Base-by-base conservation (phyloP, 2,113 vertebrate genomes). In the Pionites leucogaster region DNA sequence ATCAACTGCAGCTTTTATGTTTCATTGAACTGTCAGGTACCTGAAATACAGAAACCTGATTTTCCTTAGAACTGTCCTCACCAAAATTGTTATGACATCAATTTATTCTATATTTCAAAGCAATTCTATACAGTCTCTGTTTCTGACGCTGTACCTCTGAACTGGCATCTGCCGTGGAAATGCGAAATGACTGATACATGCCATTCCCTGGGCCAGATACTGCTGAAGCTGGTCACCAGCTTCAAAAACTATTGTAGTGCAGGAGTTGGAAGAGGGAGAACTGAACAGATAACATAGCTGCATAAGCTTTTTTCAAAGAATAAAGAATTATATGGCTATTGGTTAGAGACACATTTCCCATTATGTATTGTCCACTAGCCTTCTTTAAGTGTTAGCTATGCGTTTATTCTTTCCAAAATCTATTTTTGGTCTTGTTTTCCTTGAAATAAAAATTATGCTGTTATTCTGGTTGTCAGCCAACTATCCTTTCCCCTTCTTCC, bases 381-480 rank as follows among this genome's bases (percentile, higher is more conserved):
- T 75, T 70, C 68, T 88, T 70, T 68, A 81, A 95, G 41, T 49
- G 31, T 90, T 88, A 90, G 46, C 37, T 67, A 33, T 86, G 60
- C 8, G 15, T 90, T 86, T 94, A 70, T 86, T 83, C 46, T 90
- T 95, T 90, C 72, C 53, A 86, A 77, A 78, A 74, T 83, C 86
- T 95, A 86, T 94, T 95, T 96, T 91, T 84, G 76, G 20, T 53
- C 28, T 81, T 96, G 64, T 96, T 95, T 96, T 71, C 77, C 80
- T 92, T 96, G 83, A 86, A 94, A 88, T 68, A 88, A 80, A 78
- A 42, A 35, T 68, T 18, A 49, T 86, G 46, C 72, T 78, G 35
- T 93, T 91, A 31, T 50, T 90, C 46, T 97, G 95, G 60, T 83
- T 68, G 29, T 75, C 72, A 86, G 80, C 83, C 94, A 94, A 37